Base-by-base conservation (phyloP, 1,140 invertebrate species). In the Drosophila dunni region DNA sequence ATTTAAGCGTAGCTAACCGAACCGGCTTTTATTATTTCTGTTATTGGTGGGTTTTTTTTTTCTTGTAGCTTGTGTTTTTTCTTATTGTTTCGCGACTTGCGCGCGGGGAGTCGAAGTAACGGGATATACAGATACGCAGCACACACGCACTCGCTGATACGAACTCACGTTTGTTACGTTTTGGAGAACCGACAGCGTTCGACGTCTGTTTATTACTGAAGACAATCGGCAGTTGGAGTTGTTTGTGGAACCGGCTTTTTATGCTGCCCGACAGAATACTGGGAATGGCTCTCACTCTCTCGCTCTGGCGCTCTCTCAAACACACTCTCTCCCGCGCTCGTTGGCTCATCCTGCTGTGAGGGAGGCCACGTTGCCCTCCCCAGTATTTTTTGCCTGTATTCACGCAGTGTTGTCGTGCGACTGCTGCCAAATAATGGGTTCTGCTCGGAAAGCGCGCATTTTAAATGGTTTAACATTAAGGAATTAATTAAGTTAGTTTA, bases 131-230 rank as follows among this genome's bases (percentile, higher is more conserved):
- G 42, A 75, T 61, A 58, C 54, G 44, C 51, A 56, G 65, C 46
- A 8, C 61, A 29, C 50, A 53, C 50, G 33, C 50, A 71, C 56
- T 36, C 40, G 56, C 56, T 44, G 38, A 53, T 29, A 61, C 58
- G 24, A 51, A 45, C 17, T 53, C 46, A 71, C 44, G 36, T 29
- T 29, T 29, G 24, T 0, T 29, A 29, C 24, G 24, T 29, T 29
- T 63, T 58, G 65, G 58, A 70, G 76, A 84, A 81, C 82, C 85
- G 82, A 57, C 69, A 75, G 75, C 78, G 68, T 56, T 81, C 75
- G 65, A 77, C 45, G 83, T 88, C 83, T 81, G 82, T 86, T 86
- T 85, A 85, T 86, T 81, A 81, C 78, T 85, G 78, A 85, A 60
- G 50, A 51, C 48, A 34, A 10, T 57, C 67, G 78, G 78, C 78